A percentile compares a stretch with the other conserved stretches of the same genome.
Evolutionary conservation across 2,888 invertebrate genomes (phyloP).

Genomic region (Horisme vitalbata): DNA sequence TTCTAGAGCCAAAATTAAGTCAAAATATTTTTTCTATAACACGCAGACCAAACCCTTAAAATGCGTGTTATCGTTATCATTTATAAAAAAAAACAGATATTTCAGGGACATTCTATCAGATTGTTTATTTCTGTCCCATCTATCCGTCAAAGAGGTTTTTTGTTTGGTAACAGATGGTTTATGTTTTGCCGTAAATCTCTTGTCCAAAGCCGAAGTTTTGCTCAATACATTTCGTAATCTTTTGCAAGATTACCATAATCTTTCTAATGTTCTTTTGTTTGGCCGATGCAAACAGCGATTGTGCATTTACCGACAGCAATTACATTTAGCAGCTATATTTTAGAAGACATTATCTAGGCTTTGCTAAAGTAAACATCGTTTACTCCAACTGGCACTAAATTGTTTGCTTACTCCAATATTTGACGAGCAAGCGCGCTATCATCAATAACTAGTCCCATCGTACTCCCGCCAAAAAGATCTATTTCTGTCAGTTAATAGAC

Average conservation of each 20-base stretch:
- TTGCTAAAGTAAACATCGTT: too few relatives aligned
- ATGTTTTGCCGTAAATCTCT: background rate
- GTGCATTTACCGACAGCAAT: too few relatives aligned
- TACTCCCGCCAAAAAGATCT: background rate
- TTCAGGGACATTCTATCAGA: background rate
- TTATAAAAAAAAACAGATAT: background rate
- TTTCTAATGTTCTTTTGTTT: too few relatives aligned
- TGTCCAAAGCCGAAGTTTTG: too few relatives aligned
- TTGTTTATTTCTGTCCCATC: slow-evolving; percentile 1
- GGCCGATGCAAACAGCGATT: too few relatives aligned
- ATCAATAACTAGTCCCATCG: background rate
- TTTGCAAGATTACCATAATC: too few relatives aligned
- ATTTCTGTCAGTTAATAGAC: slow-evolving; percentile 2
- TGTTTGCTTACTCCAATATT: slow-evolving; percentile 3
- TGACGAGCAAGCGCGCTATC: background rate
- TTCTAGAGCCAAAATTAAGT: too few relatives aligned
- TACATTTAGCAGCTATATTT: too few relatives aligned
- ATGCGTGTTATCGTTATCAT: background rate
- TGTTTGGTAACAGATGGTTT: background rate
- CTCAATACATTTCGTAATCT: too few relatives aligned
- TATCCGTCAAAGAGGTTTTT: background rate
- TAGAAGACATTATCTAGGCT: too few relatives aligned
- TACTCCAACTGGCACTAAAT: background rate
- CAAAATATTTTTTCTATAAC: too few relatives aligned
- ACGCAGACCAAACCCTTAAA: too few relatives aligned